Percentiles rank a stretch among this genome's conserved stretches.
Evolutionary conservation across 2,113 vertebrate genomes (phyloP).

Genomic region (Erinaceus europaeus): DNA sequence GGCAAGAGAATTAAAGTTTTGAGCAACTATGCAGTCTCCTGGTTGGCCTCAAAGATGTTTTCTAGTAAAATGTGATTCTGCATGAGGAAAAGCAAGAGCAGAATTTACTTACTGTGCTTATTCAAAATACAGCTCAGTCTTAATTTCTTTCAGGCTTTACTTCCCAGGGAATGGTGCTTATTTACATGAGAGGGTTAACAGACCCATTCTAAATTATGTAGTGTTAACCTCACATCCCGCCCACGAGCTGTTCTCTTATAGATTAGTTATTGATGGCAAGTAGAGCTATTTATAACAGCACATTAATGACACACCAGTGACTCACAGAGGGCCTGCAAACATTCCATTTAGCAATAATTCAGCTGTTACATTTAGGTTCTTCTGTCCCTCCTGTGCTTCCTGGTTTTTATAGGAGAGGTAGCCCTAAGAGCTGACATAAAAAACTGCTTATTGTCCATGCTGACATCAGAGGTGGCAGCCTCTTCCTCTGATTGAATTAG

Average conservation of each 20-base stretch:
- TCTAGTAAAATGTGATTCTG: neutral
- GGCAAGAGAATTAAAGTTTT: neutral
- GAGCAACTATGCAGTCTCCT: neutral
- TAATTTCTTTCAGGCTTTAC: neutral
- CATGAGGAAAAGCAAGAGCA: neutral
- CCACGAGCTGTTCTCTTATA: neutral
- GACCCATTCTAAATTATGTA: neutral
- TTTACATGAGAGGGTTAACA: neutral
- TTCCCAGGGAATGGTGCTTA: neutral
- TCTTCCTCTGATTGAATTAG: neutral
- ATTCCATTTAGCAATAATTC: slow-evolving; percentile 38
- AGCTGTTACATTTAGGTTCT: neutral
- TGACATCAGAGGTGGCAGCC: neutral
- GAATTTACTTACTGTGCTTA: neutral
- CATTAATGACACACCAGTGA: slow-evolving; percentile 3
- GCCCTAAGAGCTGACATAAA: neutral
- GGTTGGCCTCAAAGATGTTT: neutral
- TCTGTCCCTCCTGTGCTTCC: neutral
- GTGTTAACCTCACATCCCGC: neutral
- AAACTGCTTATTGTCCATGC: neutral
- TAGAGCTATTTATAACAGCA: slow-evolving; percentile 47
- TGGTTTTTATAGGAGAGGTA: neutral
- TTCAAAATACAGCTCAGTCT: neutral
- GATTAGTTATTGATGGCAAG: slow-evolving; percentile 40
- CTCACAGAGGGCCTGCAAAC: slow-evolving; percentile 23